Evolutionary conservation across 2,113 vertebrate genomes (phyloP), one percentile per base, ranked within the genome.

Genomic region (Cinclus cinclus): DNA sequence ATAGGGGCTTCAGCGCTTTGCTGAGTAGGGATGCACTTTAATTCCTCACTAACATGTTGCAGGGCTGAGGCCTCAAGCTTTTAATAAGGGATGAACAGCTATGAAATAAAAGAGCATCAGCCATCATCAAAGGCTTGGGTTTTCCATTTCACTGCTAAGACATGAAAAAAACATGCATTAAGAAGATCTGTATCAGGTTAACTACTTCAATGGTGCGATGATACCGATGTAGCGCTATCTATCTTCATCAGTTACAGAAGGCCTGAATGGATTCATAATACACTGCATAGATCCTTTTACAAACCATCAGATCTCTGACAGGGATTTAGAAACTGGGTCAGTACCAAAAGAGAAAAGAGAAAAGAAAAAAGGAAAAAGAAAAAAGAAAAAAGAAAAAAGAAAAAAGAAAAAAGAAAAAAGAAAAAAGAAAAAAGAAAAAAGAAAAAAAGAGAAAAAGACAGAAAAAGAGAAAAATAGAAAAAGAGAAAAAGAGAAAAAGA

Each of bases 251-350:
- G 47, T 28, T 88, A 59, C 70, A 85, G 58, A 70, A 47, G 13
- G 53, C 20, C 55, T 94, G 81, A 73, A 87, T 10, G 91, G 50
- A 79, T 95, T 88, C 83, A 83, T 55, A 91, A 83, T 52, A 85
- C 10, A 13, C n/a, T 73, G 50, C 71, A 67, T 65, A 55, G 59
- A 90, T 87, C 87, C 70, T 83, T 67, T 83, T 67, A 59, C 55
- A 87, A 95, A 55, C 70, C 63, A 80, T 74, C 78, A 67, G 46
- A n/a, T 92, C 62, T 82, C 70, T 92, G 63, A 58, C 14, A 55
- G 14, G 25, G 59, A 83, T 89, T 89, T 79, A 41, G 83, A 95
- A 95, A 74, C n/a, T 91, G 42, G 75, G 67, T 88, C 87, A 95
- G 39, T 52, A 88, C 53, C 41, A 79, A 76, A 83, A 90, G 6